phyloP scores from a whole-genome alignment of 2,113 vertebrate species.

The Conger conger region DNA sequence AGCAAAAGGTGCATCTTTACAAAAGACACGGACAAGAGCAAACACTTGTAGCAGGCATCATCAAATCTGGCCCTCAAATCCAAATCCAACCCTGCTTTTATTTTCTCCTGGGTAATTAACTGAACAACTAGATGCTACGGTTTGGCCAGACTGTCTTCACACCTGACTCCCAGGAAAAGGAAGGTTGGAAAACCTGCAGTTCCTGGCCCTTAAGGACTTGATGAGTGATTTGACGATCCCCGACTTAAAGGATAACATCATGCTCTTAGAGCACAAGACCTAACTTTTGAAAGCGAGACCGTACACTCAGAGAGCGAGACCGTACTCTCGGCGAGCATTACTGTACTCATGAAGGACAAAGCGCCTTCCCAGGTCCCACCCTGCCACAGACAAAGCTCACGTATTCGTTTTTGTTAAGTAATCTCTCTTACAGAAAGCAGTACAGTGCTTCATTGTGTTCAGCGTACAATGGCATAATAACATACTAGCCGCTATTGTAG shows the following conservation, averaged over 20 bases:
- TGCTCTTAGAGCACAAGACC: not conserved
- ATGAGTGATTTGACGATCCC: too few relatives aligned
- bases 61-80: too few relatives aligned
- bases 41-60: too few relatives aligned
- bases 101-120: too few relatives aligned
- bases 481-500: conserved; percentile 73
- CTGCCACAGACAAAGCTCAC: conserved; percentile 18
- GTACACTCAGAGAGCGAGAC: not conserved
- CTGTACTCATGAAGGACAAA: not conserved
- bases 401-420: conserved; percentile 62
- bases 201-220: too few relatives aligned
- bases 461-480: conserved; percentile 79
- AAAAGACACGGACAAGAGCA: not conserved
- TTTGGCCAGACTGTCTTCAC: too few relatives aligned
- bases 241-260: not conserved
- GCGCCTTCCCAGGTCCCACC: not conserved
- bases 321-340: not conserved
- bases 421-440: conserved; percentile 64
- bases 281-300: not conserved
- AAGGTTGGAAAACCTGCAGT: too few relatives aligned
- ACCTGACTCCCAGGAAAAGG: too few relatives aligned
- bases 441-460: conserved; percentile 78
- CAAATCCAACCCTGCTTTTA: too few relatives aligned
- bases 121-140: too few relatives aligned
- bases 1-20: conserved; percentile 40